Conservation (phyloP, 2,113 vertebrate species). For the Lophura nycthemera region DNA sequence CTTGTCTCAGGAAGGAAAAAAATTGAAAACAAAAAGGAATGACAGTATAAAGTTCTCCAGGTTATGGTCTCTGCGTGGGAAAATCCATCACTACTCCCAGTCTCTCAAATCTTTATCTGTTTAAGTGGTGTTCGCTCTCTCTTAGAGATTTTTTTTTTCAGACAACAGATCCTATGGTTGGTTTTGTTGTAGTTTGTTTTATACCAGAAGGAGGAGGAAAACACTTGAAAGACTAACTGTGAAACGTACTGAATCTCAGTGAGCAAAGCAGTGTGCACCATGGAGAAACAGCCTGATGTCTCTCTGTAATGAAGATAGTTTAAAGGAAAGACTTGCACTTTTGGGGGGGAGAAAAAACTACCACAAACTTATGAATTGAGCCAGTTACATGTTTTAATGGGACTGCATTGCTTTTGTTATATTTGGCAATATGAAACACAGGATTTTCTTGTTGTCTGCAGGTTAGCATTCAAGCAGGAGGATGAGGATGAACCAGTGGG, state of each 20-base stretch:
- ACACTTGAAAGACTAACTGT: neutral
- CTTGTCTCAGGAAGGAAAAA: conserved; percentile 20
- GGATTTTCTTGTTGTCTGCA: neutral
- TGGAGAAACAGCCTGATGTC: neutral
- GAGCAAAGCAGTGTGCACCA: neutral
- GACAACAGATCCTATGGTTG: neutral
- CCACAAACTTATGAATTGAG: neutral
- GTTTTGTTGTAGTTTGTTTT: neutral
- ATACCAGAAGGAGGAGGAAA: neutral
- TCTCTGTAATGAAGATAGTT: neutral
- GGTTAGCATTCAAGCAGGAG: neutral
- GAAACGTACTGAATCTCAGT: neutral
- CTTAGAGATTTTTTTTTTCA: neutral
- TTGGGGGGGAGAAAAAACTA: neutral
- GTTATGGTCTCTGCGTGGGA: neutral
- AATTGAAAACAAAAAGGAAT: neutral
- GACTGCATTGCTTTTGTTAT: neutral
- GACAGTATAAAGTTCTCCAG: neutral
- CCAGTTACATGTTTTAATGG: neutral
- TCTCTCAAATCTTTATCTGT: neutral
- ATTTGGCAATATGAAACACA: neutral
- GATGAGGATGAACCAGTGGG: neutral
- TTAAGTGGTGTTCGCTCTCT: neutral
- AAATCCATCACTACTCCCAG: neutral
- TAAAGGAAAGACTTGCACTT: conserved; percentile 17